Evolutionary conservation across 1,140 invertebrate genomes (phyloP).

Genomic region (Drosophila burlai): DNA sequence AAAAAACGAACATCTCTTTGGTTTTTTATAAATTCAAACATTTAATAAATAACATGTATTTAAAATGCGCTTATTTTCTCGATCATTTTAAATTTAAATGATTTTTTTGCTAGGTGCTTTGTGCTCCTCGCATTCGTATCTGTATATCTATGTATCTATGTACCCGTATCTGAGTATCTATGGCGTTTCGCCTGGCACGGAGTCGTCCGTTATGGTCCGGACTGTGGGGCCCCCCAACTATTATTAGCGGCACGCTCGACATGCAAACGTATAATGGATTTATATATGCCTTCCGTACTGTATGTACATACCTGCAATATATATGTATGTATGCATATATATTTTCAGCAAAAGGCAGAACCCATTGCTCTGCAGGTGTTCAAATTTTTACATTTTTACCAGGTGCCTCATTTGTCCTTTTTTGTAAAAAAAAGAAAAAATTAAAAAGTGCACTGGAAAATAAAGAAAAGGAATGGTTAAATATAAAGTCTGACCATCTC

Average conservation of each 20-base stretch:
- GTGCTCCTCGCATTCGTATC: neutral
- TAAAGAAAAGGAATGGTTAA: neutral
- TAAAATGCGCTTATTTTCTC: no score
- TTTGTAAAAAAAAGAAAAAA: neutral
- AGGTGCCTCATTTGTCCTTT: constrained; percentile 15
- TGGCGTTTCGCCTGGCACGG: constrained; percentile 38
- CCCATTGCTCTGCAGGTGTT: constrained; percentile 49
- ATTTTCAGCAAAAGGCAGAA: neutral
- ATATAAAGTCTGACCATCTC: neutral
- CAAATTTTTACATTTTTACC: constrained; percentile 55
- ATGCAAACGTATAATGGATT: constrained; percentile 61
- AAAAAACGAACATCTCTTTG: no score
- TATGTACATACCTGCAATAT: constrained; percentile 12
- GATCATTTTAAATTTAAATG: neutral
- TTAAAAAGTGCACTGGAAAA: constrained; percentile 7
- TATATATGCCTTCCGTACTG: constrained; percentile 17
- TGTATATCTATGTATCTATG: neutral
- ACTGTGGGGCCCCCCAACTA: constrained; percentile 47
- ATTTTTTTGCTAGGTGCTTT: neutral
- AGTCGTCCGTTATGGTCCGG: constrained; percentile 20
- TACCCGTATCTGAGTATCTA: constrained; percentile 17
- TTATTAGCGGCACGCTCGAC: constrained; percentile 78
- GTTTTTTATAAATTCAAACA: no score
- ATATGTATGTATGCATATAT: neutral
- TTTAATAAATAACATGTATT: no score